Base-by-base conservation (phyloP, 2,797 vertebrate species). In the Clarias pachynema region DNA sequence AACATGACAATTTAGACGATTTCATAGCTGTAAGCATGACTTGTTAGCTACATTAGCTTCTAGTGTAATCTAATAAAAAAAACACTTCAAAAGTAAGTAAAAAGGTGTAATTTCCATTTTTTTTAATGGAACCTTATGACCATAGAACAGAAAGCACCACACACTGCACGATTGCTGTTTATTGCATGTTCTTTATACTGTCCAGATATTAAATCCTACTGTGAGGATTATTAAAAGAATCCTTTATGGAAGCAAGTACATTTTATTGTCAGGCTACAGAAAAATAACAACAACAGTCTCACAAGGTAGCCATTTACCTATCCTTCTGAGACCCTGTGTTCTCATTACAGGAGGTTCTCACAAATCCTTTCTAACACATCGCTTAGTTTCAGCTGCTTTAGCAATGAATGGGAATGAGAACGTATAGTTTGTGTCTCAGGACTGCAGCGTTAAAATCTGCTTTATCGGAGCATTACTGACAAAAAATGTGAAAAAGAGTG, bases 221-320 rank as follows among this genome's bases (percentile, higher is more conserved):
- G 80, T 82, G 80, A 59, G 80, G 40, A 70, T 82, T 70, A 82
- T 82, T 82, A 81, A 68, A 81, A 16, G 26, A 69, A 69, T 81
- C 79, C 65, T 69, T 81, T 69, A 69, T 29, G 40, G 37, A 80
- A 80, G 40, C 8, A 3, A 53, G 79, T 29, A 29, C 79, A 15
- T 66, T 81, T 49, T 81, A 53, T 81, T 66, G 79, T 81, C 79
- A 81, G 59, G 53, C 29, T n/a, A 57, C 79, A 57, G 65, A 70
- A 29, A 59, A 80, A 80, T 49, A 80, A 29, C 79, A 80, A 80
- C 62, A 31, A n/a, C 29, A 4, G 40, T 29, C 3, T 5, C 79
- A 66, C 79, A 66, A 80, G 79, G 62, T 65, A 3, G 79, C n/a
- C 37, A 20, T 80, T 80, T 80, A 53, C 37, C 37, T 80, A 5